A percentile compares a stretch with the other conserved stretches of the same genome.
phyloP scores from a whole-genome alignment of 2,113 vertebrate genomes.

The Platanista minor region DNA sequence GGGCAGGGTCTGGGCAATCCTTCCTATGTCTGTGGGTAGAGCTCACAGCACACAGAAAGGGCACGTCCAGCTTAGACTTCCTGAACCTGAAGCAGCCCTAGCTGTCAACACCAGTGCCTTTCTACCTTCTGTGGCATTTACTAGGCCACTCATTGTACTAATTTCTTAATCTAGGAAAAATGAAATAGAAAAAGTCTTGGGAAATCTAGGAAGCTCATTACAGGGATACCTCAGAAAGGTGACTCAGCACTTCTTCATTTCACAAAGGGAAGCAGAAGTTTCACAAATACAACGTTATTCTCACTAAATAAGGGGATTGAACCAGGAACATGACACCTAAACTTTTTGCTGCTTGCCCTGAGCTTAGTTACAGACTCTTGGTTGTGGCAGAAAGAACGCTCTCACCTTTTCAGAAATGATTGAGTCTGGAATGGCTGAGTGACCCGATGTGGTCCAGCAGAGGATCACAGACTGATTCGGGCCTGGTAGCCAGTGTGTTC shows the following conservation, averaged over 20 bases:
- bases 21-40: not conserved
- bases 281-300: not conserved
- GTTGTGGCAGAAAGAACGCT: not conserved
- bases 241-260: slow-evolving; percentile 36
- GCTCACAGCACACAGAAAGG: not conserved
- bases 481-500: not conserved
- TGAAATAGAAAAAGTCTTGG: slow-evolving; percentile 38
- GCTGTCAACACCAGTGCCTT: not conserved
- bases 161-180: slow-evolving; percentile 53
- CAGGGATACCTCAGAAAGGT: slow-evolving; percentile 11
- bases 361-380: not conserved
- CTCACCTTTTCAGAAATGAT: not conserved
- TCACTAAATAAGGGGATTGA: not conserved
- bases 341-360: not conserved
- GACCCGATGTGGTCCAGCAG: not conserved
- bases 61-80: not conserved
- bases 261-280: slow-evolving; percentile 51
- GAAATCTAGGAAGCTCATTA: slow-evolving; percentile 54
- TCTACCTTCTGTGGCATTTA: not conserved
- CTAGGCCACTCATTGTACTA: not conserved
- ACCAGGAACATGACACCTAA: not conserved
- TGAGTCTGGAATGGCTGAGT: not conserved
- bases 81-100: not conserved
- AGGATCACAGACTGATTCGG: not conserved
- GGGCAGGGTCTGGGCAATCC: not conserved